Evolutionary conservation across 2,797 vertebrate species (phyloP), one percentile per base, ranked within the genome.

Genomic region (Onychomys torridus): DNA sequence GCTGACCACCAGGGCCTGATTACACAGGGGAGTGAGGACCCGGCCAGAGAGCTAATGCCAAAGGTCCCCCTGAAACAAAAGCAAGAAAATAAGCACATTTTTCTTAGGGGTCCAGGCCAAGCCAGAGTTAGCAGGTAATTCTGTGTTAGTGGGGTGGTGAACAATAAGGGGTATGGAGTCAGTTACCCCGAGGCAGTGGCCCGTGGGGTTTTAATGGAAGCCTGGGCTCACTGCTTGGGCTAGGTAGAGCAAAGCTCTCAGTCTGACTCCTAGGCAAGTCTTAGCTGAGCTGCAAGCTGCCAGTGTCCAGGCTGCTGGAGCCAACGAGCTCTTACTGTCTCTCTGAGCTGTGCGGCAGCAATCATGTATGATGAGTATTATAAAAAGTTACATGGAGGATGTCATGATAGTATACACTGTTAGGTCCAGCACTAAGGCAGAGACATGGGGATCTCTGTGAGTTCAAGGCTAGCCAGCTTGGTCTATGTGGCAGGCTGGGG

Each of bases 21-120:
- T 86, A 93, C 67, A 95, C 75, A 94, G 5, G 90, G 96, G 89
- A 86, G 86, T 43, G 93, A 95, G 75, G 97, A 96, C 96, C 94
- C 93, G 89, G 97, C 5, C 21, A 73, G 96, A 96, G 61, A 90
- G 86, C 95, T 94, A 97, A 77, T 16, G 78, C 94, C 89, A 93
- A n/a, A 79, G 9, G 95, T 89, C 46, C 49, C 78, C 78, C 79
- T 59, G 86, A 89, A 90, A 97, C 88, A 84, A 91, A 82, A 2
- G 3, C 49, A 61, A 84, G 71, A n/a, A 75, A 82, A 89, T 52
- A 57, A 40, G 52, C 75, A 49, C 16, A n/a, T n/a, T n/a, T n/a
- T n/a, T n/a, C n/a, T n/a, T n/a, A 84, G 37, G 32, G 75, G 25
- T 61, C 71, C 37, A 55, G 52, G 65, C 71, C 59, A n/a, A 67